Conservation (phyloP, 2,888 invertebrate species). For the Apocheima hispidaria region DNA sequence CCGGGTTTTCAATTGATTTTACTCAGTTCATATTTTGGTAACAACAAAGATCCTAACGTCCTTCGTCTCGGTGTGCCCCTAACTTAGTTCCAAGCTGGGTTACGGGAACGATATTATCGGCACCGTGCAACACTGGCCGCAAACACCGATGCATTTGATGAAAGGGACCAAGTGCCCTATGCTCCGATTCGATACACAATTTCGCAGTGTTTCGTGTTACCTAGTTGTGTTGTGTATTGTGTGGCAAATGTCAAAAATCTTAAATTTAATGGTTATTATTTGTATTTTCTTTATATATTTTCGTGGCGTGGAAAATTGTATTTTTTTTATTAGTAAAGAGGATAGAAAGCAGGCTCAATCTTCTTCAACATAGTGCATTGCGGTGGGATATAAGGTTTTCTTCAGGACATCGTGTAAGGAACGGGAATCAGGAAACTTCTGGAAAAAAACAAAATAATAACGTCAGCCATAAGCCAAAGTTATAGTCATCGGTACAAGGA, state of each 20-base stretch:
- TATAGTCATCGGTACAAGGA: constrained; percentile 26
- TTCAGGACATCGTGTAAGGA: constrained; percentile 5
- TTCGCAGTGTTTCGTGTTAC: constrained; percentile 8
- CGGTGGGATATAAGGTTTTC: constrained; percentile 9
- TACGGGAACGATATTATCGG: constrained; percentile 64
- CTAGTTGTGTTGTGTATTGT: not conserved
- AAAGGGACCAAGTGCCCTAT: constrained; percentile 37
- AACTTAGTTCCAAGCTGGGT: constrained; percentile 26
- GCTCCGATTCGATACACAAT: constrained; percentile 33
- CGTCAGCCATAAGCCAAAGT: constrained; percentile 17
- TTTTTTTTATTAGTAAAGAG: not conserved
- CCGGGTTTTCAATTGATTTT: not conserved
- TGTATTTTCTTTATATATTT: not conserved
- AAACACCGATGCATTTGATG: constrained; percentile 50
- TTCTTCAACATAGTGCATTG: not conserved
- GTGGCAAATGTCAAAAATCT: too few species aligned
- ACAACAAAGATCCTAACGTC: not conserved
- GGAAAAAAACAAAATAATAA: constrained; percentile 21
- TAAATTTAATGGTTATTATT: too few species aligned
- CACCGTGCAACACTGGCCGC: constrained; percentile 52
- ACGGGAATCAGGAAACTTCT: constrained; percentile 38
- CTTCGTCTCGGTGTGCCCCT: constrained; percentile 4
- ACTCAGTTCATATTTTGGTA: not conserved
- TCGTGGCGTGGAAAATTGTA: too few species aligned
- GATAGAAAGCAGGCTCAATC: constrained; percentile 2